These are phyloP conservation scores for Baryphthengus martii DNA, from an alignment of 2,113 vertebrate genomes.

Conservation along the genomic window DNA sequence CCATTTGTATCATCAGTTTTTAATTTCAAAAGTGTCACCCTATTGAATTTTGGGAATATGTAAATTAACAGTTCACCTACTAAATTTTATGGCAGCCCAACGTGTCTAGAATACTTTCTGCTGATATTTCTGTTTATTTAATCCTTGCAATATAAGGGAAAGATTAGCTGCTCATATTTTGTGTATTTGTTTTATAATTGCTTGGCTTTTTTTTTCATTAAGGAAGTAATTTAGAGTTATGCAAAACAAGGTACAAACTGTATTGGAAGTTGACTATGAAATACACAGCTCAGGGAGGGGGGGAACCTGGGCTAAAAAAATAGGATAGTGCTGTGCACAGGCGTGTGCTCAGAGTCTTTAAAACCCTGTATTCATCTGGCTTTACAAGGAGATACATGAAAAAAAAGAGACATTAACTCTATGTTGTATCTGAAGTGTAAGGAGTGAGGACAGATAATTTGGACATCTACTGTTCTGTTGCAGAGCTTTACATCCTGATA, in stretches of 20 bases:
- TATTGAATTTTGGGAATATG: slow-evolving; percentile 36
- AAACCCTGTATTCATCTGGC: neutral
- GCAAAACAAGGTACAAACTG: neutral
- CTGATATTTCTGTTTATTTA: slow-evolving; percentile 51
- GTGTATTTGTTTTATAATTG: slow-evolving; percentile 30
- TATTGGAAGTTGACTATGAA: neutral
- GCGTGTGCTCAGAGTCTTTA: neutral
- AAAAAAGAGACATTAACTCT: neutral
- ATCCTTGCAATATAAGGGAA: slow-evolving; percentile 20
- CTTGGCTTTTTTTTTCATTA: neutral
- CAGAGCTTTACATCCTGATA: neutral
- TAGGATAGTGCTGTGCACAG: neutral
- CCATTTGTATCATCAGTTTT: slow-evolving; percentile 52
- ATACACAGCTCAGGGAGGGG: neutral
- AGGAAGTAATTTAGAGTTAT: slow-evolving; percentile 32
- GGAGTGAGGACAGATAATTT: neutral
- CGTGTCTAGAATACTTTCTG: slow-evolving; percentile 43
- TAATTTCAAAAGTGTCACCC: slow-evolving; percentile 61
- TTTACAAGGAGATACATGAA: neutral
- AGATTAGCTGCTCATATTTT: slow-evolving; percentile 26
- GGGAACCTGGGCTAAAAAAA: rapidly evolving
- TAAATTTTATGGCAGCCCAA: slow-evolving; percentile 26
- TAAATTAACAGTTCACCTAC: slow-evolving; percentile 32
- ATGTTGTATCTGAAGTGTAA: neutral
- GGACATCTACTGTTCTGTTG: neutral